Percentiles rank a stretch among this genome's conserved stretches.
phyloP scores from a whole-genome alignment of 2,888 invertebrate genomes.

The Neoaliturus tenellus region DNA sequence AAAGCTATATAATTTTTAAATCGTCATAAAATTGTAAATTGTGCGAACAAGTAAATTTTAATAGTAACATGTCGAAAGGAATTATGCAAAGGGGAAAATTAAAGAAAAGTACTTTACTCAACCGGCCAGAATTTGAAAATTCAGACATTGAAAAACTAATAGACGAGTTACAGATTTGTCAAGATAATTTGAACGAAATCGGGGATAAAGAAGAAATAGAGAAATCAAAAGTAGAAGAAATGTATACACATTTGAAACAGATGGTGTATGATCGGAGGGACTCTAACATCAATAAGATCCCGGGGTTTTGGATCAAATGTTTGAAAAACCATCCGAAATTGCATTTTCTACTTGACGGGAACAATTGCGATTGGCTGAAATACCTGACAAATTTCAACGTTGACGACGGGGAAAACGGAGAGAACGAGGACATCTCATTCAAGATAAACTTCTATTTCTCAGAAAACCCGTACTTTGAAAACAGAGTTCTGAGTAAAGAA shows the following conservation, averaged over 20 bases:
- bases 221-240: background rate
- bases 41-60: background rate
- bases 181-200: background rate
- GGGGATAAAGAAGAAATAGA: background rate
- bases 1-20: background rate
- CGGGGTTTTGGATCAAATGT: background rate
- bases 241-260: background rate
- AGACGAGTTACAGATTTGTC: background rate
- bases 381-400: background rate
- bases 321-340: background rate
- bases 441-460: background rate
- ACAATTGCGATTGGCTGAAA: background rate
- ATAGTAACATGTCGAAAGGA: background rate
- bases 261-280: background rate
- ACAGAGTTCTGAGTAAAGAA: background rate
- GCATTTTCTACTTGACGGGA: background rate
- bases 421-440: background rate
- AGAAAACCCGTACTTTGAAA: background rate
- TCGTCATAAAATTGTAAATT: background rate
- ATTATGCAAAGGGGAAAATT: background rate
- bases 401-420: background rate
- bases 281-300: background rate
- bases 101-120: background rate
- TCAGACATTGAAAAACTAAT: background rate
- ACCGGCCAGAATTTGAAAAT: background rate